These are phyloP conservation scores for Marmota flaviventris DNA, from an alignment of 2,113 vertebrate species.

Conservation along the genomic window DNA sequence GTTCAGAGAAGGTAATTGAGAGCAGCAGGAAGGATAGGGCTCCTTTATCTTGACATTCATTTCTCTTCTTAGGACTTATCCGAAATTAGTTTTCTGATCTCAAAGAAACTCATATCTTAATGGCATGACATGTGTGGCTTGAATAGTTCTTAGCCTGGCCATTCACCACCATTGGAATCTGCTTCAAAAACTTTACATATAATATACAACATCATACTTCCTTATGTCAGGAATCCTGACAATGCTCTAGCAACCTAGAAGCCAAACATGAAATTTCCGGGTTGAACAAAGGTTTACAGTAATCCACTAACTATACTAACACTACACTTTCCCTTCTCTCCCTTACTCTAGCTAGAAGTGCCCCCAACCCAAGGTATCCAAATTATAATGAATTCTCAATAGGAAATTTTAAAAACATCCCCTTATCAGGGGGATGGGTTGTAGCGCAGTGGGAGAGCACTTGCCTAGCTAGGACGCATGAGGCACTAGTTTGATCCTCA, in stretches of 20 bases:
- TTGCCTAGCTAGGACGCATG: too few relatives aligned
- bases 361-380: background rate
- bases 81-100: background rate
- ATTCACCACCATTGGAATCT: background rate
- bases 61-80: background rate
- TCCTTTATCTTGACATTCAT: background rate
- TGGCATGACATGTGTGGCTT: background rate
- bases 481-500: too few relatives aligned
- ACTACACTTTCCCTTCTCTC: background rate
- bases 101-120: slow-evolving; percentile 8
- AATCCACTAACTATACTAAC: background rate
- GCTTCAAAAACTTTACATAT: background rate
- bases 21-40: background rate
- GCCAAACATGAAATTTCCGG: background rate
- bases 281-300: background rate
- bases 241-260: background rate
- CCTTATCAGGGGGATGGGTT: background rate
- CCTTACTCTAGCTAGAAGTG: background rate
- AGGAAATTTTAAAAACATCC: background rate
- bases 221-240: background rate
- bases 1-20: background rate
- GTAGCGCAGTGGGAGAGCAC: too few relatives aligned
- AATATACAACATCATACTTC: background rate
- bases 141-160: background rate
- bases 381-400: background rate